Conservation (phyloP, 2,113 vertebrate species). For the Myotis davidii region DNA sequence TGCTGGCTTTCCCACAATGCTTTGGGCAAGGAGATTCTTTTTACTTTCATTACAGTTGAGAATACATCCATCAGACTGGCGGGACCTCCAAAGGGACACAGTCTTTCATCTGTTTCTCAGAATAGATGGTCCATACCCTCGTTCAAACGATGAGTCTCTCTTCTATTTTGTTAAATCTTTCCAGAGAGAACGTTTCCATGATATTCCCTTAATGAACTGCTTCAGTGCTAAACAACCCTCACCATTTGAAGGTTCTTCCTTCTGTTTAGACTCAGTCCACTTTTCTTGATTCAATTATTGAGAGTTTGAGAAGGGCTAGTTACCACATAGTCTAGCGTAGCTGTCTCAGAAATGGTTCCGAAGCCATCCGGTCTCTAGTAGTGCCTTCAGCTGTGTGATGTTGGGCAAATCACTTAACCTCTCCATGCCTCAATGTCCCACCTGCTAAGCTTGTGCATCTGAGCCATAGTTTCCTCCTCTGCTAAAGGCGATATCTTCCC, state of each 20-base stretch:
- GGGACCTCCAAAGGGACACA: not conserved
- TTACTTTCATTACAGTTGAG: conserved; percentile 9
- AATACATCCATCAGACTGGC: not conserved
- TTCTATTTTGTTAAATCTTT: not conserved
- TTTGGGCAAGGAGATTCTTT: not conserved
- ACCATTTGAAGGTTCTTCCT: not conserved
- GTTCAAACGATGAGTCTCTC: not conserved
- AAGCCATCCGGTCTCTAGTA: not conserved
- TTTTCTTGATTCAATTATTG: not conserved
- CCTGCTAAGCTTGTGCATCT: not conserved
- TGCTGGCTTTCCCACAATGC: not conserved
- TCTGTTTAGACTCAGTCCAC: not conserved
- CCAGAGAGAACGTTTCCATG: not conserved
- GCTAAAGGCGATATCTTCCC: not conserved
- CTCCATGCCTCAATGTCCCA: not conserved
- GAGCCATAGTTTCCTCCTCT: not conserved
- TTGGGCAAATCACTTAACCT: not conserved
- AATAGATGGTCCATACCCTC: not conserved
- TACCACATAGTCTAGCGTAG: not conserved
- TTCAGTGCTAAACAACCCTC: not conserved
- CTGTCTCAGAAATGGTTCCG: not conserved
- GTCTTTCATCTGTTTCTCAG: conserved; percentile 7
- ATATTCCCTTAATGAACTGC: not conserved
- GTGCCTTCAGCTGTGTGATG: not conserved
- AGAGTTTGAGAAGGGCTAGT: not conserved